phyloP scores from a whole-genome alignment of 2,113 vertebrate genomes.

The Vidua chalybeata region DNA sequence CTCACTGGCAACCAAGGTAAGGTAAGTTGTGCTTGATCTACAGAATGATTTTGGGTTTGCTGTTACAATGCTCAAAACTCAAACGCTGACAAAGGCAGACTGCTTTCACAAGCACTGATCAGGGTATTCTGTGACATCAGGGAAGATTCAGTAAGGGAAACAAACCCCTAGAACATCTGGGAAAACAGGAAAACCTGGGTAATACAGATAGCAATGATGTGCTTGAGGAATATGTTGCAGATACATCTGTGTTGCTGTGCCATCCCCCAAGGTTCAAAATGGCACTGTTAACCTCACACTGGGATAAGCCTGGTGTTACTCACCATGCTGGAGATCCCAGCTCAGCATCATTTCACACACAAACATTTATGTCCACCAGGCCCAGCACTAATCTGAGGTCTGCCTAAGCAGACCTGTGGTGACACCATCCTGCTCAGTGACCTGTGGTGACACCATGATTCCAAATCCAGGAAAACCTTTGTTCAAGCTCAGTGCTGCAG shows the following conservation, averaged over 20 bases:
- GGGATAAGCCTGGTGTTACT: neutral
- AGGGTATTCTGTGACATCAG: neutral
- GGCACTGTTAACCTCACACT: neutral
- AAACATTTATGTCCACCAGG: neutral
- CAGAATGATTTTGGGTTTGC: neutral
- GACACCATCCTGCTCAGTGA: neutral
- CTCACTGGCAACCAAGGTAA: neutral
- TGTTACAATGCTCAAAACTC: neutral
- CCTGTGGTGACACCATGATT: neutral
- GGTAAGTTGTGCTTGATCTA: neutral
- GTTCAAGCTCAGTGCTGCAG: neutral
- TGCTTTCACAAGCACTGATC: neutral
- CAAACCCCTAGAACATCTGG: neutral
- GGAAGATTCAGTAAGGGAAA: neutral
- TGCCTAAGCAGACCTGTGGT: neutral
- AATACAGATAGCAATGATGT: neutral
- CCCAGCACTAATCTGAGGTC: neutral
- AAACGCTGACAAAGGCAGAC: neutral
- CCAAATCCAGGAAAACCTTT: neutral
- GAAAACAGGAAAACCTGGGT: neutral
- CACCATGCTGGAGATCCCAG: neutral
- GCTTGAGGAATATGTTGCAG: neutral
- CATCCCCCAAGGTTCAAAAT: neutral
- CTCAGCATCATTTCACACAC: neutral
- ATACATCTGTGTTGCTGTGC: neutral